Percentiles rank a stretch among this genome's conserved stretches.
Evolutionary conservation across 2,797 vertebrate genomes (phyloP).

Genomic region (Urosaurus nigricauda): DNA sequence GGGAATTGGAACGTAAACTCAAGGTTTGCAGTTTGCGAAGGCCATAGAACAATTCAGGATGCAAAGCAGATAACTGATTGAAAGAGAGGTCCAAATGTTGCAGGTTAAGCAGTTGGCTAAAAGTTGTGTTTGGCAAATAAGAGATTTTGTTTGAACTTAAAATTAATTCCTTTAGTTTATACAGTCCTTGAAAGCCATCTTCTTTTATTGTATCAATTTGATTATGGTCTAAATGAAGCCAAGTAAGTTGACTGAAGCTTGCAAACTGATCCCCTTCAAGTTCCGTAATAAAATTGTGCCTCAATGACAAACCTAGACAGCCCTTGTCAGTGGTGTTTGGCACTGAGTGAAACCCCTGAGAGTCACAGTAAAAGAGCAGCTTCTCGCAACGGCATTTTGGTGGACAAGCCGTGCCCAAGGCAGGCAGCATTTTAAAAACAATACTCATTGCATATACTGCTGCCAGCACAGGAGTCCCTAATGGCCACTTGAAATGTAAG

Average conservation of each 20-base stretch:
- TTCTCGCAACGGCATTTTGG: conserved; percentile 99
- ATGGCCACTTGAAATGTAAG: conserved; percentile 99
- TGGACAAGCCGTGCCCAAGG: conserved; percentile 98
- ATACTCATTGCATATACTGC: conserved; percentile 98
- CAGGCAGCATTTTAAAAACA: conserved; percentile 96
- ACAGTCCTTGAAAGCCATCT: conserved; percentile 99
- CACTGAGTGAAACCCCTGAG: conserved; percentile 96
- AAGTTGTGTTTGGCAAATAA: conserved; percentile 99
- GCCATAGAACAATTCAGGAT: conserved; percentile 97
- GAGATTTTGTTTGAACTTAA: conserved; percentile 99
- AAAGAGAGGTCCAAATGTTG: conserved; percentile 99
- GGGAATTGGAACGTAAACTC: conserved; percentile 96
- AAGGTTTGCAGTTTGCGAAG: conserved; percentile 97
- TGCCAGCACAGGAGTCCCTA: conserved; percentile 98
- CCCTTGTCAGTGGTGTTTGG: conserved; percentile 97
- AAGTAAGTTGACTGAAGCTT: conserved; percentile 97
- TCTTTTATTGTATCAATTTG: conserved; percentile 96
- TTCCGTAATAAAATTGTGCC: conserved; percentile 97
- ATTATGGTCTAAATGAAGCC: conserved; percentile 99
- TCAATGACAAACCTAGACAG: conserved; percentile 96
- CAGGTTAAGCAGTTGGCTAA: conserved; percentile 99
- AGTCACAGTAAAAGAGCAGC: conserved; percentile 99
- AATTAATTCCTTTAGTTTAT: conserved; percentile 99
- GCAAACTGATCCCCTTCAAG: conserved; percentile 97
- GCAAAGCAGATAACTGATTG: conserved; percentile 97